Base-by-base conservation (phyloP, 2,888 invertebrate genomes). In the Adineta ricciae region DNA sequence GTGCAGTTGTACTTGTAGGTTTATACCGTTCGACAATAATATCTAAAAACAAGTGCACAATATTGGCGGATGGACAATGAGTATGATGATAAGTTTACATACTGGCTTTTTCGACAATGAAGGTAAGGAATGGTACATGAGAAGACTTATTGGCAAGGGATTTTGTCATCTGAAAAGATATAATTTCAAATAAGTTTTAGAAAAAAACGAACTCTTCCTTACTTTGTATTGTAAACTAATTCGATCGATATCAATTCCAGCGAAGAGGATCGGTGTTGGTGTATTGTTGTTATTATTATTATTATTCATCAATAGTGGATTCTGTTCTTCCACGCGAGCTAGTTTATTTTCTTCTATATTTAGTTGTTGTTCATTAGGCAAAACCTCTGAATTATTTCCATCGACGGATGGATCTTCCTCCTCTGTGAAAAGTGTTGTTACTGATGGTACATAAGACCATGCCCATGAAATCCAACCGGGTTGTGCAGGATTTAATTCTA, bases 161-260 rank as follows among this genome's bases (percentile, higher is more conserved):
- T 64, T 64, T 64, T 27, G 64, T 64, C 27, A 64, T 32, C 64
- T 64, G 32, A 3, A 32, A 64, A 32, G 16, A 32, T 32, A 64
- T 16, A 3, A 64, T 32, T 7, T 32, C 8, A 32, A 64, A 27
- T 64, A 11, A n/a, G 0, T 32, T 64, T 8, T 5, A n/a, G 16
- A 27, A 1, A 32, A 56, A 2, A 56, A 9, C 0, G 24, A 38
- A 19, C 0, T 14, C 4, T n/a, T 78, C 85, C 50, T 84, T 89
- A 93, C 93, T 92, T 95, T 95, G 85, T 95, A 93, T 82, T 93
- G 93, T 84, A 95, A 91, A 72, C 93, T 93, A 1, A 94, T 92
- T 86, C 93, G 92, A 87, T 94, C 93, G 21, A 94, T 92, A 89
- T 94, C 94, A 87, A 94, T 90, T 2, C 94, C 94, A 87, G 94